Conservation (phyloP, 2,113 vertebrate species). For the Mobula hypostoma region DNA sequence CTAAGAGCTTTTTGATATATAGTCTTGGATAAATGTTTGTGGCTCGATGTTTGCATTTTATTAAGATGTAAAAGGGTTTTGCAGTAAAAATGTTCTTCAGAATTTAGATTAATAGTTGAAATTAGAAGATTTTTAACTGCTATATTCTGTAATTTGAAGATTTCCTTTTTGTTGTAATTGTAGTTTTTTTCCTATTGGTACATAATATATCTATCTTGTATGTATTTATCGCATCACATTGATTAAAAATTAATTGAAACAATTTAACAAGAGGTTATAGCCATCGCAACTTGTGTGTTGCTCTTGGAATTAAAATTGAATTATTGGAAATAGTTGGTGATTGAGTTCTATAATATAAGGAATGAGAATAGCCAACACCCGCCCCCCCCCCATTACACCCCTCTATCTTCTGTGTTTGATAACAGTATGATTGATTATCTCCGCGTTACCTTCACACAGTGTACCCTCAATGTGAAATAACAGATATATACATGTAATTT, state of each 20-base stretch:
- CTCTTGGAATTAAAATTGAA: not conserved
- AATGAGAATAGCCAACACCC: not conserved
- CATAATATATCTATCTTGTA: not conserved
- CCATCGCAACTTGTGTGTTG: not conserved
- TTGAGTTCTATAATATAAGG: not conserved
- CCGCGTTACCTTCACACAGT: not conserved
- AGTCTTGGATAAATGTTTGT: not conserved
- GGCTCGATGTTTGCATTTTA: slow-evolving; percentile 5
- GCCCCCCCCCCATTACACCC: too few relatives aligned
- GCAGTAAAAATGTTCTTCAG: not conserved
- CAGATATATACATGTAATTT: too few relatives aligned
- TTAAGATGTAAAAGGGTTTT: not conserved
- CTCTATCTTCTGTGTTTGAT: not conserved
- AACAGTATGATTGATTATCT: too few relatives aligned
- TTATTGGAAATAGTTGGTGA: not conserved
- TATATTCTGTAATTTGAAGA: not conserved
- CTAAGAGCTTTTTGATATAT: not conserved
- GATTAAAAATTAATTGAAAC: not conserved
- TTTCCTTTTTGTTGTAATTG: not conserved
- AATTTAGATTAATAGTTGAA: not conserved
- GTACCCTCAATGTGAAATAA: too few relatives aligned
- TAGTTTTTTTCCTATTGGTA: not conserved
- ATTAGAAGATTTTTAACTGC: not conserved
- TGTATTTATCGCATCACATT: not conserved
- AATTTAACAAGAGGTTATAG: too few relatives aligned